Conservation (phyloP, 2,113 vertebrate genomes). For the Mus spicilegus region DNA sequence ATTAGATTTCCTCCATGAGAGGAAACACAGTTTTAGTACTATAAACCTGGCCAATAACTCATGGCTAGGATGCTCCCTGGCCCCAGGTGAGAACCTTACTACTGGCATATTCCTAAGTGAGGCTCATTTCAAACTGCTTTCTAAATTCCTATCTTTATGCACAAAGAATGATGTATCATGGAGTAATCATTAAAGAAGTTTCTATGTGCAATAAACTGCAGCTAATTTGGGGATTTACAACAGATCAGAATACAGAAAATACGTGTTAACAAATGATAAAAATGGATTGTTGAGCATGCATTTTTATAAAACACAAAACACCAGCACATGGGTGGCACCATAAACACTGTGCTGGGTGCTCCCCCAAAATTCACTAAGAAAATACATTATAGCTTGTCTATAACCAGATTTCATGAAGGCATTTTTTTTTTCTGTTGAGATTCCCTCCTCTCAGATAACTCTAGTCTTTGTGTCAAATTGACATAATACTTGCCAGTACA, state of each 20-base stretch:
- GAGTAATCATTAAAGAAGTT: not conserved
- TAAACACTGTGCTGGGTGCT: not conserved
- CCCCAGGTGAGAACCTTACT: not conserved
- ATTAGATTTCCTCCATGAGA: not conserved
- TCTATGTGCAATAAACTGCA: not conserved
- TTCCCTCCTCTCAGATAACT: not conserved
- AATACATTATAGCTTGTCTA: not conserved
- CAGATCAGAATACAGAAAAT: not conserved
- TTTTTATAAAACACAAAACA: not conserved
- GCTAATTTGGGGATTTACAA: not conserved
- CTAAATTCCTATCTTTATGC: not conserved
- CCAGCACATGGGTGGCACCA: not conserved
- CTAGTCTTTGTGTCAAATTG: not conserved
- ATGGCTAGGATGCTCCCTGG: not conserved
- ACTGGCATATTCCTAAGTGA: not conserved
- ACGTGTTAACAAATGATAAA: not conserved
- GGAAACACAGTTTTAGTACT: not conserved
- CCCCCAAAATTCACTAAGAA: not conserved
- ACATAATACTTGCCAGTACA: not conserved
- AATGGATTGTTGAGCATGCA: not conserved
- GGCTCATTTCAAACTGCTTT: not conserved
- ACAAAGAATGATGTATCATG: not conserved
- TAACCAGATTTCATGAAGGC: not conserved
- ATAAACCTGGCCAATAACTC: not conserved
- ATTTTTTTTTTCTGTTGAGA: no score